Base-by-base conservation (phyloP, 2,888 invertebrate genomes). In the Habroteleia sp. region DNA sequence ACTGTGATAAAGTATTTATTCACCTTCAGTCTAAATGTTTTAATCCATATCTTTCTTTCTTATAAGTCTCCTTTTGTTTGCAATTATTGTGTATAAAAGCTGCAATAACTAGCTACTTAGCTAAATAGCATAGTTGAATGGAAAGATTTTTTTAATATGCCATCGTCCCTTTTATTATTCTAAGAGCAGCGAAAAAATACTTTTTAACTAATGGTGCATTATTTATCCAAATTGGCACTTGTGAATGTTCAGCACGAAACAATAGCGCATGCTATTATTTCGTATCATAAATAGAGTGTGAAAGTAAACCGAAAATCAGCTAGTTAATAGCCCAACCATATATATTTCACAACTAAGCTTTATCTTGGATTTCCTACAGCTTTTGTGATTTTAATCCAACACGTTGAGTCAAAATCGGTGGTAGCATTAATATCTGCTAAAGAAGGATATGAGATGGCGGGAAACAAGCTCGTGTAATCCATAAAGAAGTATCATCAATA, bases 231-330 rank as follows among this genome's bases (percentile, higher is more conserved):
- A 58, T 58, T 58, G 13, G 25, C 11, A n/a, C n/a, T n/a, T n/a
- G 35, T 33, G 5, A 58, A 44, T 41, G 35, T 10, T 17, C n/a
- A 25, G 25, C 16, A 13, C 11, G 17, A 37, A 50, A 52, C 46
- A 52, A 65, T 65, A 17, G 41, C 8, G n/a, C 3, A 8, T 17
- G 33, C 23, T 35, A 52, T 65, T 52, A 52, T 52, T 52, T 52
- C 11, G 52, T 11, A 14, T 52, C 41, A 65, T 42, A 65, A 65
- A 65, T 65, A 52, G 42, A 52, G 42, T 52, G 25, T 44, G 42
- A 65, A 52, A 44, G 52, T 52, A 50, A 10, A 52, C 33, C 20
- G 31, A 23, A 44, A 52, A 35, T 33, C 39, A 16, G 29, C 25
- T 2, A 23, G 17, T 52, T 65, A 44, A 65, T 33, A 35, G 23